Percentiles rank a stretch among this genome's conserved stretches.
Evolutionary conservation across 2,797 vertebrate genomes (phyloP).

Genomic region (Squalus acanthias): DNA sequence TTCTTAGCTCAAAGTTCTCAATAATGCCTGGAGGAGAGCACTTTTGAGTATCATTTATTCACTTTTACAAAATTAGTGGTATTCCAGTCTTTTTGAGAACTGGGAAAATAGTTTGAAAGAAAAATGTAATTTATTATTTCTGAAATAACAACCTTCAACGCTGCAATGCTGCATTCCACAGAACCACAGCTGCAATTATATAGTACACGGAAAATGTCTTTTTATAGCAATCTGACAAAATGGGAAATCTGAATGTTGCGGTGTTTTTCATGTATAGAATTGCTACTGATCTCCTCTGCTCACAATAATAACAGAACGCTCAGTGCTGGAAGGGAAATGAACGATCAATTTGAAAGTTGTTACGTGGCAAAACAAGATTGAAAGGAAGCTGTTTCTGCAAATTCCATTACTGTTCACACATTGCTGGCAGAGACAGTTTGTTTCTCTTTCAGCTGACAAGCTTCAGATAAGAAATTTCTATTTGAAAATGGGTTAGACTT

Average conservation of each 20-base stretch:
- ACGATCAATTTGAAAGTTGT: constrained; percentile 5
- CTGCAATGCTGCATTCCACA: not conserved
- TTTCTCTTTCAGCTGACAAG: not conserved
- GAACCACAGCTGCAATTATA: not conserved
- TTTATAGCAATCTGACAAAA: not conserved
- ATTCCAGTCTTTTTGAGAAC: not conserved
- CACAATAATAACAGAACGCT: not conserved
- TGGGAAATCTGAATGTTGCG: not conserved
- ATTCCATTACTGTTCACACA: not conserved
- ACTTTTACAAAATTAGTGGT: not conserved
- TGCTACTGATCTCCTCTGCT: not conserved
- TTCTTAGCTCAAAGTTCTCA: not conserved
- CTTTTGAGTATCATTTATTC: not conserved
- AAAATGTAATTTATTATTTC: not conserved
- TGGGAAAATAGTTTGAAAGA: not conserved
- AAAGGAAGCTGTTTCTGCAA: not conserved
- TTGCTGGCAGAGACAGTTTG: not conserved
- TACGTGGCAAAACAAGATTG: constrained; percentile 2
- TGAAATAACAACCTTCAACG: not conserved
- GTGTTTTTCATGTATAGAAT: constrained; percentile 10
- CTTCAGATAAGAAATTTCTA: constrained; percentile 25
- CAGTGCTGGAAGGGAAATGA: not conserved
- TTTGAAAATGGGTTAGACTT: not conserved
- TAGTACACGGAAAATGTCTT: not conserved
- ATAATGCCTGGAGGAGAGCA: not conserved